A percentile compares a stretch with the other conserved stretches of the same genome.
Conservation (phyloP, 2,888 invertebrate genomes). For the Chrysolina haemoptera region DNA sequence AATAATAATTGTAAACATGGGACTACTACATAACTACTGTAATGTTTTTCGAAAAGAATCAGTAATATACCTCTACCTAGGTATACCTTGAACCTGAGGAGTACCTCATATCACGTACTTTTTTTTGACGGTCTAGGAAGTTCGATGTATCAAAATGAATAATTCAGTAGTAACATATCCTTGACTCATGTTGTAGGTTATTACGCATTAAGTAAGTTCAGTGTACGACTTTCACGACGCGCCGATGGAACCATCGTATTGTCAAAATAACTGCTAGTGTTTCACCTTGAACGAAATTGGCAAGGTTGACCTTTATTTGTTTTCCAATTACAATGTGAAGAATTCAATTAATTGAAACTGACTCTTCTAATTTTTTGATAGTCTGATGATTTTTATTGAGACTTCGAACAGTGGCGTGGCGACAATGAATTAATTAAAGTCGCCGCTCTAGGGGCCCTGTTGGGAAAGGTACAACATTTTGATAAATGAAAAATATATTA, state of each 20-base stretch:
- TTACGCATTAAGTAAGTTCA: conserved; percentile 26
- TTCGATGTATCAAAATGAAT: not conserved
- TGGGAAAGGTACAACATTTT: too few relatives aligned
- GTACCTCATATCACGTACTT: not conserved
- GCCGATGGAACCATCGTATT: conserved; percentile 15
- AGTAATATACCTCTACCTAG: too few relatives aligned
- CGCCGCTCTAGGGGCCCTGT: too few relatives aligned
- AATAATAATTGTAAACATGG: too few relatives aligned
- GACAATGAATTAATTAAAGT: too few relatives aligned
- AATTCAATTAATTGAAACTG: not conserved
- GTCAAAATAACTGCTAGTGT: conserved; percentile 14
- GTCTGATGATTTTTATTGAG: too few relatives aligned
- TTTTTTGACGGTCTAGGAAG: not conserved
- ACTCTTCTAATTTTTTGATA: too few relatives aligned
- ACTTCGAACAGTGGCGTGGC: too few relatives aligned
- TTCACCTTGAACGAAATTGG: conserved; percentile 1
- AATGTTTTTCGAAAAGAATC: too few relatives aligned
- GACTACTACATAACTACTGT: too few relatives aligned
- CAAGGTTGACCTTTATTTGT: not conserved
- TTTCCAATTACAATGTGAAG: not conserved
- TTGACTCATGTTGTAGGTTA: conserved; percentile 26
- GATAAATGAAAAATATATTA: too few relatives aligned
- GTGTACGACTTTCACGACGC: conserved; percentile 9
- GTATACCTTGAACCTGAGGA: not conserved
- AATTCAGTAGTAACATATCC: conserved; percentile 21